phyloP scores from a whole-genome alignment of 2,797 vertebrate genomes.

The Sebastes vulpes region DNA sequence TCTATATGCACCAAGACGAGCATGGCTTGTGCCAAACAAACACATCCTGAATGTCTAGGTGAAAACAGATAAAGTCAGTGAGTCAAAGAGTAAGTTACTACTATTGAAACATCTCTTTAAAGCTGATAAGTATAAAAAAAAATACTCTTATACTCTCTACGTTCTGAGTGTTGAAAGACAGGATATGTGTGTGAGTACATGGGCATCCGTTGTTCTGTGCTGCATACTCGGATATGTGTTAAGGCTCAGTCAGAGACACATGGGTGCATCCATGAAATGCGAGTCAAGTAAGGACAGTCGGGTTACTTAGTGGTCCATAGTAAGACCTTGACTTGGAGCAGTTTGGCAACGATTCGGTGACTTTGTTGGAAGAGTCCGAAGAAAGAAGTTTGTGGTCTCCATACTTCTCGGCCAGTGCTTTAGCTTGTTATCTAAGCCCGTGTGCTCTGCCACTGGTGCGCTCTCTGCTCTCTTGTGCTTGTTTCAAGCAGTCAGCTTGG shows the following conservation, averaged over 20 bases:
- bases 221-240: neutral
- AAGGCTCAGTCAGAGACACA: neutral
- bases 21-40: neutral
- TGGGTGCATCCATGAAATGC: neutral
- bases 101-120: neutral
- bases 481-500: constrained; percentile 37
- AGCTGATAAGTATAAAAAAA: neutral
- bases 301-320: neutral
- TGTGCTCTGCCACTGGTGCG: constrained; percentile 47
- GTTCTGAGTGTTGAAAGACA: neutral
- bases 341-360: constrained; percentile 14
- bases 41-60: neutral
- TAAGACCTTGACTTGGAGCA: constrained; percentile 28
- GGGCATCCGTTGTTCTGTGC: neutral
- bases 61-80: neutral
- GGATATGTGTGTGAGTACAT: neutral
- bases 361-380: constrained; percentile 31
- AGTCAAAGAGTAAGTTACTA: neutral
- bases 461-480: constrained; percentile 42
- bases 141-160: neutral
- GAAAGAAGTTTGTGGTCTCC: constrained; percentile 46
- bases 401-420: constrained; percentile 31
- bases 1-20: neutral
- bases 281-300: neutral
- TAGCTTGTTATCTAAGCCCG: constrained; percentile 67